A percentile compares a stretch with the other conserved stretches of the same genome.
phyloP scores from a whole-genome alignment of 1,140 invertebrate genomes.

The Heliconius nattereri region DNA sequence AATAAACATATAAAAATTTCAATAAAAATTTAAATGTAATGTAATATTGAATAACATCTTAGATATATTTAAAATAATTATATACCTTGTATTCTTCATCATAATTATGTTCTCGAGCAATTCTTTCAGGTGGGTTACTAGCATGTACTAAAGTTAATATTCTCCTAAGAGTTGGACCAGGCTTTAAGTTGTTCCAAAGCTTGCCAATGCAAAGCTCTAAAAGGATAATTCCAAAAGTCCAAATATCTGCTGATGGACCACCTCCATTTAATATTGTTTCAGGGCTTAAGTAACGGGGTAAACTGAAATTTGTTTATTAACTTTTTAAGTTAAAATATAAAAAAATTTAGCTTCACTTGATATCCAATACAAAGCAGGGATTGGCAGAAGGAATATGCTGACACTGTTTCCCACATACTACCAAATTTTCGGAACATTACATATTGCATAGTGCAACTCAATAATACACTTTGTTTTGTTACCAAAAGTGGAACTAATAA shows the following conservation, averaged over 20 bases:
- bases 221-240: constrained; percentile 94
- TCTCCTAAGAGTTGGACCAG: constrained; percentile 87
- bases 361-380: too few relatives aligned
- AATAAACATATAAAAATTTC: too few relatives aligned
- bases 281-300: constrained; percentile 91
- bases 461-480: too few relatives aligned
- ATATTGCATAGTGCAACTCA: too few relatives aligned
- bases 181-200: constrained; percentile 88
- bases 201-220: constrained; percentile 87
- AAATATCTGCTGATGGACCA: constrained; percentile 91
- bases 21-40: too few relatives aligned
- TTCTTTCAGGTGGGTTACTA: constrained; percentile 86
- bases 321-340: too few relatives aligned
- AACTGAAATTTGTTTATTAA: constrained; percentile 34
- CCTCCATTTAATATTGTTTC: constrained; percentile 88
- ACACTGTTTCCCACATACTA: too few relatives aligned
- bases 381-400: too few relatives aligned
- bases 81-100: constrained; percentile 84
- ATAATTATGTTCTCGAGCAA: constrained; percentile 89
- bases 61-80: constrained; percentile 10
- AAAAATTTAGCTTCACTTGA: too few relatives aligned
- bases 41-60: too few relatives aligned
- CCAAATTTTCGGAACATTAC: too few relatives aligned
- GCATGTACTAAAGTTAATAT: constrained; percentile 87
- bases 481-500: too few relatives aligned